These are phyloP conservation scores for Eubucco bourcierii DNA, from an alignment of 2,113 vertebrate species.

Conservation along the genomic window DNA sequence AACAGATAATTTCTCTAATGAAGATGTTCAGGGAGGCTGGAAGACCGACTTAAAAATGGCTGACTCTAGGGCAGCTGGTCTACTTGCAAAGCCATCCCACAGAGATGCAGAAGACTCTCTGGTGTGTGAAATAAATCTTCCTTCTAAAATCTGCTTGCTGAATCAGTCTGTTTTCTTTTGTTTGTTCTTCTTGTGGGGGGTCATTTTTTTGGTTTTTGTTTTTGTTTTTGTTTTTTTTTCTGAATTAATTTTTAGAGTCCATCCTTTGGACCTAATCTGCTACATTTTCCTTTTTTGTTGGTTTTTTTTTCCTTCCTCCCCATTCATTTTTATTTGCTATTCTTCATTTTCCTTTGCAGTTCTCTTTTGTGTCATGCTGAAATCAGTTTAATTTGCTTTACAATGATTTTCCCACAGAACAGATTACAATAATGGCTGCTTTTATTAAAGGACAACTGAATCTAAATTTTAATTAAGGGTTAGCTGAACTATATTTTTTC, in stretches of 20 bases:
- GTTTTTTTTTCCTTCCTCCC: neutral
- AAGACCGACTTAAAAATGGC: constrained; percentile 74
- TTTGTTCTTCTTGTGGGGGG: neutral
- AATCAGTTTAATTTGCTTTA: constrained; percentile 74
- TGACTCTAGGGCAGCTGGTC: constrained; percentile 79
- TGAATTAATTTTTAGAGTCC: constrained; percentile 54
- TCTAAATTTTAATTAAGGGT: constrained; percentile 87
- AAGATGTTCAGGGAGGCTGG: constrained; percentile 79
- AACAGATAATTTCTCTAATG: constrained; percentile 70
- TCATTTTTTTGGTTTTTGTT: neutral
- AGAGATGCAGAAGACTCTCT: constrained; percentile 80
- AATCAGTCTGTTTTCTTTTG: constrained; percentile 77
- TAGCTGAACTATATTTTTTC: constrained; percentile 76
- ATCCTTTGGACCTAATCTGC: constrained; percentile 60
- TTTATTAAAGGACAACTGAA: constrained; percentile 84
- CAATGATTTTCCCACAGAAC: constrained; percentile 51
- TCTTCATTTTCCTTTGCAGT: constrained; percentile 67
- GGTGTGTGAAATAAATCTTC: constrained; percentile 88
- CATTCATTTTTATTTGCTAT: constrained; percentile 61
- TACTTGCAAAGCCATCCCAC: constrained; percentile 79
- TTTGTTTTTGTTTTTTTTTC: neutral
- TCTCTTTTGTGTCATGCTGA: constrained; percentile 49
- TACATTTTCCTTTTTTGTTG: constrained; percentile 30
- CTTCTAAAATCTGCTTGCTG: constrained; percentile 81
- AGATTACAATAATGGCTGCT: constrained; percentile 66